phyloP scores from a whole-genome alignment of 2,113 vertebrate genomes.

The Clarias gariepinus region DNA sequence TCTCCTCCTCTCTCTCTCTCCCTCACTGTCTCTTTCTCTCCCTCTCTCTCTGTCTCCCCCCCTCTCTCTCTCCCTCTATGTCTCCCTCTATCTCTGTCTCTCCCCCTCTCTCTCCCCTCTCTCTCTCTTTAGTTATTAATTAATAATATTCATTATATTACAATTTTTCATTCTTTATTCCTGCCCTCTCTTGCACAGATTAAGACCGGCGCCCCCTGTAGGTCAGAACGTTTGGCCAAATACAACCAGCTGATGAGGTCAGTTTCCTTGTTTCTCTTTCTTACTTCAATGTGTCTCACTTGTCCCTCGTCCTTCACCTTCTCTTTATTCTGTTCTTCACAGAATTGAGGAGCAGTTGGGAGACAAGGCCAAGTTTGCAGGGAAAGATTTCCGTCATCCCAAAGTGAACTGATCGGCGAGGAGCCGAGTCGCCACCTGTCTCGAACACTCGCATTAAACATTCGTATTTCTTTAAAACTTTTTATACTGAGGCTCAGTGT shows the following conservation, averaged over 20 bases:
- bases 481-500: conserved; percentile 31
- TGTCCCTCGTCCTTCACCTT: not conserved
- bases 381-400: conserved; percentile 51
- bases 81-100: not conserved
- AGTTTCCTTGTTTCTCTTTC: not conserved
- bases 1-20: too few relatives aligned
- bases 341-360: conserved; percentile 77
- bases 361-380: conserved; percentile 71
- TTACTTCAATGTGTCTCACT: not conserved
- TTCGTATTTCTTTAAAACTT: conserved; percentile 4
- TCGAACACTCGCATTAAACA: not conserved
- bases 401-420: conserved; percentile 34
- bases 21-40: not conserved
- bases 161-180: not conserved
- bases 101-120: too few relatives aligned
- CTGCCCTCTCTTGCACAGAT: conserved; percentile 59
- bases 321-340: conserved; percentile 4
- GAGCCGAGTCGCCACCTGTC: not conserved
- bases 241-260: conserved; percentile 82
- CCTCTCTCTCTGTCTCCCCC: not conserved
- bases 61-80: not conserved
- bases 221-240: conserved; percentile 76
- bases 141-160: not conserved
- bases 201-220: conserved; percentile 77
- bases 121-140: not conserved